Evolutionary conservation across 2,113 vertebrate species (phyloP).

Genomic region (human (Homo sapiens)): GRCh38 chr1:29634001-29634500

Average conservation of each 20-base stretch:
- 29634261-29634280: not conserved
- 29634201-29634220: not conserved
- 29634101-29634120: not conserved
- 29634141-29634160: not conserved
- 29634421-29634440: not conserved
- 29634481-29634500: not conserved
- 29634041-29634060: not conserved
- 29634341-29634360: not conserved
- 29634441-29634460: not conserved
- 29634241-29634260: not conserved
- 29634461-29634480: not conserved
- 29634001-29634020: not conserved
- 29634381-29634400: not conserved
- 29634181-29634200: not conserved
- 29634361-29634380: not conserved
- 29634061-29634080: not conserved
- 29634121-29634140: no score
- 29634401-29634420: not conserved
- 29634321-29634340: not conserved
- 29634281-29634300: not conserved
- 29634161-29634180: not conserved
- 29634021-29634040: not conserved
- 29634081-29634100: not conserved
- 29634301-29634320: not conserved
- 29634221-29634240: not conserved